phyloP scores from a whole-genome alignment of 2,888 invertebrate species.

The Orthonevra nobilis region DNA sequence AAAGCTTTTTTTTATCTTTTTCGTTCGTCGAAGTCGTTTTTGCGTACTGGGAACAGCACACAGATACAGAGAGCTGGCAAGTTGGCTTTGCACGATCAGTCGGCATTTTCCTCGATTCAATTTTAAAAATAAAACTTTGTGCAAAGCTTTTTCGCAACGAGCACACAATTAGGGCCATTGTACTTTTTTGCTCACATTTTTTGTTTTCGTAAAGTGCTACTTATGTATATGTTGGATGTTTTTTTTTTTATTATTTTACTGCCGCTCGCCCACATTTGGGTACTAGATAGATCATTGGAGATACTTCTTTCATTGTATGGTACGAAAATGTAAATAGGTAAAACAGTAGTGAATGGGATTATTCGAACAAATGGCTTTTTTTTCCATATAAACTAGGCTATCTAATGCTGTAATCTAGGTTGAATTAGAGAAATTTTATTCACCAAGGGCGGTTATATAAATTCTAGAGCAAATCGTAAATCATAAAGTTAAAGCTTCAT shows the following conservation, averaged over 20 bases:
- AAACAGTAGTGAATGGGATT: constrained; percentile 36
- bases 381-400: no score
- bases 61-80: no score
- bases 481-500: no score
- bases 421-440: neutral
- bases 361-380: constrained; percentile 31
- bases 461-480: no score
- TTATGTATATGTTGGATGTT: constrained; percentile 34
- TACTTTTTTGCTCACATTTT: constrained; percentile 58
- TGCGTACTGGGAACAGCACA: constrained; percentile 41
- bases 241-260: constrained; percentile 51
- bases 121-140: constrained; percentile 63
- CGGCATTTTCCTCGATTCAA: constrained; percentile 52
- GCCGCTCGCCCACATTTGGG: constrained; percentile 44
- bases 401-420: neutral
- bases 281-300: constrained; percentile 50
- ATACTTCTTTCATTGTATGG: constrained; percentile 45
- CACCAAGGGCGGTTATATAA: neutral
- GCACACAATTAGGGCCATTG: constrained; percentile 71
- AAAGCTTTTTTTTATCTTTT: constrained; percentile 51
- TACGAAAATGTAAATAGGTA: constrained; percentile 25
- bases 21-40: constrained; percentile 47
- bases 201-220: constrained; percentile 34
- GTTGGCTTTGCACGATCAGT: constrained; percentile 31
- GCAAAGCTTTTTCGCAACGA: constrained; percentile 68